These are phyloP conservation scores for Eurytoma adleriae DNA, from an alignment of 2,888 invertebrate genomes.

Conservation along the genomic window DNA sequence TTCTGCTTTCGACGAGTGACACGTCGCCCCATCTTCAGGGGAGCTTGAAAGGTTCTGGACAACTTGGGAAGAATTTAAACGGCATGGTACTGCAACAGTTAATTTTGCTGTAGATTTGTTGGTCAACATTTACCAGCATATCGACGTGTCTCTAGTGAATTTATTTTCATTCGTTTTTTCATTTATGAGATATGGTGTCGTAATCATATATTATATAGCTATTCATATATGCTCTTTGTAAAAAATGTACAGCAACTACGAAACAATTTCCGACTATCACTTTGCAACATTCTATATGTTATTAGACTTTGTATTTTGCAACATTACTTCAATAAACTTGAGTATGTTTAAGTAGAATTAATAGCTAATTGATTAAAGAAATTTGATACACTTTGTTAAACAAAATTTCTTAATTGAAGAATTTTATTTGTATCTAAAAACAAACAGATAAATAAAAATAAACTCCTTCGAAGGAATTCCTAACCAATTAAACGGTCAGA, in stretches of 20 bases:
- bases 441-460: not conserved
- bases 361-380: too few relatives aligned
- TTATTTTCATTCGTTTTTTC: conserved; percentile 3
- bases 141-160: not conserved
- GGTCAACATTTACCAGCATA: too few relatives aligned
- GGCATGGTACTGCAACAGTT: not conserved
- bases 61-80: not conserved
- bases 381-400: too few relatives aligned
- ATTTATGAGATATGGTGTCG: not conserved
- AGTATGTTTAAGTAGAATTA: not conserved
- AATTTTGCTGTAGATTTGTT: not conserved
- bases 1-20: not conserved
- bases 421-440: too few relatives aligned
- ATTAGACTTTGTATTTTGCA: conserved; percentile 17
- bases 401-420: too few relatives aligned
- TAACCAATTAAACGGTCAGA: not conserved
- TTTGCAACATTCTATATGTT: conserved; percentile 24
- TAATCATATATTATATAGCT: not conserved
- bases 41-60: not conserved
- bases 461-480: not conserved
- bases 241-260: conserved; percentile 53
- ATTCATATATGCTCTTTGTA: conserved; percentile 14
- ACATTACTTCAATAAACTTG: conserved; percentile 13
- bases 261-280: conserved; percentile 23
- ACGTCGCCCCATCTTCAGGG: conserved; percentile 6